Percentiles rank a stretch among this genome's conserved stretches.
Conservation (phyloP, 2,797 vertebrate species). For the Potorous gilbertii region DNA sequence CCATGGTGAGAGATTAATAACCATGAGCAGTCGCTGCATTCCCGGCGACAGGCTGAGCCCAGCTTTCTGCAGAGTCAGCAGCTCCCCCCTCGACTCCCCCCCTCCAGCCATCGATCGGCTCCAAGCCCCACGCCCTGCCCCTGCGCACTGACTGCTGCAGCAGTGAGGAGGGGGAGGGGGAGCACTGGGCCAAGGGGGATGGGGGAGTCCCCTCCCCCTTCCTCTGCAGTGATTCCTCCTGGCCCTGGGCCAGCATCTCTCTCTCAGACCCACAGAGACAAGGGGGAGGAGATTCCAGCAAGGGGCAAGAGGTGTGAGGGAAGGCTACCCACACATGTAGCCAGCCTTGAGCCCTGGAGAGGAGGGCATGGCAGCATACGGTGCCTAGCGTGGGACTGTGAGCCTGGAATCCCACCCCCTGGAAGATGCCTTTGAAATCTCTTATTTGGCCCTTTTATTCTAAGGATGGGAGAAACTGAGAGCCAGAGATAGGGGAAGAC, state of each 20-base stretch:
- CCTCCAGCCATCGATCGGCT: neutral
- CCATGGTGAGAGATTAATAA: neutral
- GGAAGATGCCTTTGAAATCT: neutral
- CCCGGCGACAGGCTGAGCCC: neutral
- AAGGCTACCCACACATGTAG: neutral
- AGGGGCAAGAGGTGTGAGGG: neutral
- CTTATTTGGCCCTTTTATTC: neutral
- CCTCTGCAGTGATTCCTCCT: neutral
- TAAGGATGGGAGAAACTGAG: neutral
- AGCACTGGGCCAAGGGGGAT: neutral
- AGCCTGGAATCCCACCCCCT: neutral
- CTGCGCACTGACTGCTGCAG: neutral
- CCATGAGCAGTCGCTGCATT: neutral
- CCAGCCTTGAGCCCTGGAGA: neutral
- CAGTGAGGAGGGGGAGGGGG: neutral
- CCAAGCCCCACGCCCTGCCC: constrained; percentile 3
- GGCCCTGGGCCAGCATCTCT: neutral
- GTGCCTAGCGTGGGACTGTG: neutral
- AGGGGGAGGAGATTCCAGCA: neutral
- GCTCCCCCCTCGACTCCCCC: neutral
- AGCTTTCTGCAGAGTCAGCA: neutral
- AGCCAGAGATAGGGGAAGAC: neutral
- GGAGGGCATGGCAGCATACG: neutral
- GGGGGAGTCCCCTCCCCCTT: neutral
- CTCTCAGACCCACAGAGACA: neutral